Base-by-base conservation (phyloP, 2,797 vertebrate species). In the Graptemys geographica region DNA sequence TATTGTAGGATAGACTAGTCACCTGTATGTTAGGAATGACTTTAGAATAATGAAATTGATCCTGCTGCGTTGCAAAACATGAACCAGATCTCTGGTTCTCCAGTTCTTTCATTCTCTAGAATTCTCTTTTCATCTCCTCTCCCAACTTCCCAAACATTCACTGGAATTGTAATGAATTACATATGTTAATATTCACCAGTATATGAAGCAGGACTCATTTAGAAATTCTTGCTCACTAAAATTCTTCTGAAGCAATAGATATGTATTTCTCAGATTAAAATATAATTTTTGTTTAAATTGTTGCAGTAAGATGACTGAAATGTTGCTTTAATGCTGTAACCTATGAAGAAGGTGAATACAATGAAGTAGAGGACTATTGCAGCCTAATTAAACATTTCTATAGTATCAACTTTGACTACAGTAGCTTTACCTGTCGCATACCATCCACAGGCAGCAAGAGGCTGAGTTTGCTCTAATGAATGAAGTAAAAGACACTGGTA, bases 341-440 rank as follows among this genome's bases (percentile, higher is more conserved):
- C 41, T 83, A 53, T 88, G 79, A 95, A 89, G 47, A 90, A 81
- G 3, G 90, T 25, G 21, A 86, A 9, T 83, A 86, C 81, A 28
- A 52, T 86, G 52, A 94, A 94, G 80, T 41, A 83, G 62, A 52
- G 33, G 9, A 44, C 55, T 62, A 79, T 47, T 69, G 44, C 76
- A 81, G 44, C 57, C 80, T 83, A 86, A 85, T 90, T 87, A 93
- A 97, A 83, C 11, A 69, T 87, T 86, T 94, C 37, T 90, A 47
- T 93, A 92, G 27, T 19, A 44, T 41, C 84, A 83, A 15, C 69
- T 93, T 89, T 79, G 44, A 86, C 87, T 13, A 62, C 27, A 55
- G 11, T 47, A 55, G 15, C 83, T 96, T 69, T 69, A 23, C 37
- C 52, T 89, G 1, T 62, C 51, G 31, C n/a, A 51, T 92, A 41